Percentiles rank a stretch among this genome's conserved stretches.
Conservation (phyloP, 1,140 invertebrate genomes). For the Drosophila funebris region DNA sequence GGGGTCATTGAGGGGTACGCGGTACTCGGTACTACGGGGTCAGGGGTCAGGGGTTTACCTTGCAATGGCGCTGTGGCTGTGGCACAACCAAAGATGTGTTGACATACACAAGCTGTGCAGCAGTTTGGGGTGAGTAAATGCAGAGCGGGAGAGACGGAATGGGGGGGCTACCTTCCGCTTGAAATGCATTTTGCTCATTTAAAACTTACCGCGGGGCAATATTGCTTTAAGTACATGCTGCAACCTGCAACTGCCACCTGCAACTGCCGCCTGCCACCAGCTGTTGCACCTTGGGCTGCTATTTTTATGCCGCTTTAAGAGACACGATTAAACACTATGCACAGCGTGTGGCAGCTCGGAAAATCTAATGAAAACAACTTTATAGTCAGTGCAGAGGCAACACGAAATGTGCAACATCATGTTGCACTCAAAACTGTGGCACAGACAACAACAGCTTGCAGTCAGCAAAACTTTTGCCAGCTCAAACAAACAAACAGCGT, state of each 20-base stretch:
- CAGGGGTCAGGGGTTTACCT: not conserved
- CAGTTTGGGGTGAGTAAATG: not conserved
- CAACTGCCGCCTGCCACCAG: constrained; percentile 9
- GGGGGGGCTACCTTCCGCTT: constrained; percentile 24
- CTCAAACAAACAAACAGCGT: constrained; percentile 39
- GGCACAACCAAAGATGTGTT: constrained; percentile 52
- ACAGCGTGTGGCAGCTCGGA: constrained; percentile 22
- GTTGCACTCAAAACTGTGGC: constrained; percentile 9
- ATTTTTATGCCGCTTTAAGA: constrained; percentile 38
- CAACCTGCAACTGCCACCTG: constrained; percentile 1
- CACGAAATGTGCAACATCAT: constrained; percentile 65
- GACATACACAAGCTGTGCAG: constrained; percentile 41
- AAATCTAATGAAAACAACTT: constrained; percentile 60
- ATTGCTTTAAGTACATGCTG: constrained; percentile 22
- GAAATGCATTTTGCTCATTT: constrained; percentile 56
- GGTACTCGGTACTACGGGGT: not conserved
- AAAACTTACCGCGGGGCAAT: not conserved
- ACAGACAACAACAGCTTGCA: constrained; percentile 34
- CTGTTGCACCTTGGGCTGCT: constrained; percentile 1
- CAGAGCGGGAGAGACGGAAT: not conserved
- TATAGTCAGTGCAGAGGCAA: constrained; percentile 13
- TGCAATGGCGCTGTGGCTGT: not conserved
- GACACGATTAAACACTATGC: constrained; percentile 63
- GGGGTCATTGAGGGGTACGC: constrained; percentile 55
- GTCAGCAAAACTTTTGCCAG: constrained; percentile 40